These are phyloP conservation scores for Mola mola DNA, from an alignment of 2,113 vertebrate genomes.

Conservation along the genomic window DNA sequence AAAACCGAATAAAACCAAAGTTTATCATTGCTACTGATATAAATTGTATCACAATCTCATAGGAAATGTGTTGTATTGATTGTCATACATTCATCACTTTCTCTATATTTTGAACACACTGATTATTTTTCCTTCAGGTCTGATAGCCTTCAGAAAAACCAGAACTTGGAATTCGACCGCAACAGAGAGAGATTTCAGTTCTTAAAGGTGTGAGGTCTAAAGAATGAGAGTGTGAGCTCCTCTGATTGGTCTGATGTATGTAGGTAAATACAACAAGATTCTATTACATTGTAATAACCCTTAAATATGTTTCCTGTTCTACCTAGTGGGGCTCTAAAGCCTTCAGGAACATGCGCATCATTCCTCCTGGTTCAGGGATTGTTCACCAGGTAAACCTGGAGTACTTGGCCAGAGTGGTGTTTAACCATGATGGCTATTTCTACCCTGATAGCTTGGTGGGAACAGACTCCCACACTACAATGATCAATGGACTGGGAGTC, in stretches of 20 bases:
- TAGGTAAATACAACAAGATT: too few species aligned
- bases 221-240: neutral
- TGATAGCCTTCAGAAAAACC: constrained; percentile 96
- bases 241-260: rapidly evolving
- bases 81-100: too few species aligned
- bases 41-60: too few species aligned
- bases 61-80: too few species aligned
- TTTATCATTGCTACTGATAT: too few species aligned
- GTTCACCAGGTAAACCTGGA: constrained; percentile 98
- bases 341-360: constrained; percentile 95
- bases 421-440: constrained; percentile 87
- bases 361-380: constrained; percentile 97
- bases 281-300: too few species aligned
- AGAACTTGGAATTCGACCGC: constrained; percentile 97
- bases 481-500: constrained; percentile 96
- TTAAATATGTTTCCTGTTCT: constrained; percentile 18
- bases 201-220: constrained; percentile 86
- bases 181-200: constrained; percentile 97
- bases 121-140: constrained; percentile 81
- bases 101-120: too few species aligned
- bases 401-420: constrained; percentile 94
- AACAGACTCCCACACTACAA: constrained; percentile 98
- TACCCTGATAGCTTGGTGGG: constrained; percentile 98
- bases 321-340: constrained; percentile 95
- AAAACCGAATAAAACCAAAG: too few species aligned